These are phyloP conservation scores for Heloderma charlesbogerti DNA, from an alignment of 2,113 vertebrate genomes.

Conservation along the genomic window DNA sequence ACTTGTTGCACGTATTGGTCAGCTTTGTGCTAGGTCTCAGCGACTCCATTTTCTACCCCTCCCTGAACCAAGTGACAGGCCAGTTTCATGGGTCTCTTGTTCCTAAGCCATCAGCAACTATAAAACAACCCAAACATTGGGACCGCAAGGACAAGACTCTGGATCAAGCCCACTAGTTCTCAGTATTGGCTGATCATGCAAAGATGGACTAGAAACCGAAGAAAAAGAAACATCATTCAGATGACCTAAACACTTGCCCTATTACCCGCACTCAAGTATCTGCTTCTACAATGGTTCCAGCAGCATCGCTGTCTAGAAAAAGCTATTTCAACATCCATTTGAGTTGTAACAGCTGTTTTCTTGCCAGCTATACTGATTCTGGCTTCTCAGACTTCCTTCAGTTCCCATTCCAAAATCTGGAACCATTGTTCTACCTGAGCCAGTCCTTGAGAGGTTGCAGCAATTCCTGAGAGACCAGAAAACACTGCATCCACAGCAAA, in stretches of 20 bases:
- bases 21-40: neutral
- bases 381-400: neutral
- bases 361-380: neutral
- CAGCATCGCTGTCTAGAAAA: neutral
- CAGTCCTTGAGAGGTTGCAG: neutral
- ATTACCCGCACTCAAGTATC: neutral
- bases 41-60: neutral
- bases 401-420: neutral
- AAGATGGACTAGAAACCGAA: neutral
- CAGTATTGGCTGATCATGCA: neutral
- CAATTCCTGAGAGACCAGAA: neutral
- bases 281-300: neutral
- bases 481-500: neutral
- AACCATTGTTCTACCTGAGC: neutral
- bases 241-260: neutral
- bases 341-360: neutral
- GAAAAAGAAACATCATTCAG: neutral
- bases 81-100: no score
- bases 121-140: neutral
- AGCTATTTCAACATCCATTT: neutral
- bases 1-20: neutral
- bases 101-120: neutral
- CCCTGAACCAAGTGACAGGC: no score
- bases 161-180: neutral
- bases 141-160: neutral